Evolutionary conservation across 2,888 invertebrate species (phyloP), one percentile per base, ranked within the genome.

Genomic region (Tortrix viridana): DNA sequence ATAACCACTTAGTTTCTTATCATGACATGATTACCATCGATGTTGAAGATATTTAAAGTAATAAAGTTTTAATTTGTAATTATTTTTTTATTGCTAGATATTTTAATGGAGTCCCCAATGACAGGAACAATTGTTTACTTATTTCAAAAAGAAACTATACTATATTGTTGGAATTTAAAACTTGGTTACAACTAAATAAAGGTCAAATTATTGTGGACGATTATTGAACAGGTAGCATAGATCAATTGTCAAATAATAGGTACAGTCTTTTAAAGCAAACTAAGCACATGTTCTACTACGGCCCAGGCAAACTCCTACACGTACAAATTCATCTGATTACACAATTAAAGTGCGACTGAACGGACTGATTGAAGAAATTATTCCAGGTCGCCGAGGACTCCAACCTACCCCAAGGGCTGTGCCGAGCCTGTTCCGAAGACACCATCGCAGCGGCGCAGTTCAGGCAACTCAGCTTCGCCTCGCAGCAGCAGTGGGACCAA

Each of bases 381-480:
- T 91, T 91, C 87, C 90, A 91, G 90, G 81, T 91, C 73, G 81
- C 74, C 72, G 76, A 82, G 69, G 84, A 82, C 67, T 60, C 71
- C 18, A 79, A 71, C 6, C 73, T 89, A 66, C 90, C 90, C 54
- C 69, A 72, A 41, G 82, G 85, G 23, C 68, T 84, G 49, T 91
- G 90, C 82, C 68, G 75, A 65, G 58, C 58, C 54, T 91, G 90
- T 74, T 74, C 74, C 16, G 76, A 80, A 55, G 81, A 77, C 61
- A 73, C 81, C 56, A 46, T 84, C 38, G 72, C 77, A 0, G 83
- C 85, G 1, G 68, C 75, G 32, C 71, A 71, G 62, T 86, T 89
- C 79, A 75, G 70, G 53, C 76, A 78, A 38, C 74, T 87, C 43
- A 82, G 81, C 73, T 65, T 67, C 19, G 71, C 75, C 44, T 88